phyloP scores from a whole-genome alignment of 2,113 vertebrate species.

The Erpornis zantholeuca region DNA sequence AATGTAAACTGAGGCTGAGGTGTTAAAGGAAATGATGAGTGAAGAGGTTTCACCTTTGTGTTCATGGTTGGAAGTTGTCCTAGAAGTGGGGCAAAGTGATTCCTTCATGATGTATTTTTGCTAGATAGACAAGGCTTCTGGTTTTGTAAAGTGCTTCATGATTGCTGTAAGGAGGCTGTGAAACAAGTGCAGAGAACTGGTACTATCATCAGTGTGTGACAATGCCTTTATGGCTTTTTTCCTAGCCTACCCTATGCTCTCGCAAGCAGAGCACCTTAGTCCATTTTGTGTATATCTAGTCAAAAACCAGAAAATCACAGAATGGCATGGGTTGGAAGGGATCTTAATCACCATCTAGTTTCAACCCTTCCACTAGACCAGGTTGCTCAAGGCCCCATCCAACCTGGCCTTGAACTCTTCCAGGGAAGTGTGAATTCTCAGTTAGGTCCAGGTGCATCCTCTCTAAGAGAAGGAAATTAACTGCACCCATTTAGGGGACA shows the following conservation, averaged over 20 bases:
- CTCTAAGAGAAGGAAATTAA: background rate
- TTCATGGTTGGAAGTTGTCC: background rate
- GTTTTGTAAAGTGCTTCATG: background rate
- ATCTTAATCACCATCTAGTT: background rate
- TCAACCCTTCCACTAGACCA: background rate
- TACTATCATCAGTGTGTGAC: background rate
- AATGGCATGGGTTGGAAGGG: background rate
- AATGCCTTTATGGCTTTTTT: background rate
- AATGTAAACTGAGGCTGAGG: background rate
- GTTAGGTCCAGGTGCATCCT: background rate
- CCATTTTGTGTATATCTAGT: background rate
- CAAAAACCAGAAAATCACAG: background rate
- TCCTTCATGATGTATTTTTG: background rate
- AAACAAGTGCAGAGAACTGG: background rate
- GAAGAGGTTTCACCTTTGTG: background rate
- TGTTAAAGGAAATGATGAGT: background rate
- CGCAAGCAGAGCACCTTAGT: background rate
- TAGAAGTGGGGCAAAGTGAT: background rate
- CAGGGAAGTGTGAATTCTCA: background rate
- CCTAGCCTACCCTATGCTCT: background rate
- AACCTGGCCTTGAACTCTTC: background rate
- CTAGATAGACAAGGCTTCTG: background rate
- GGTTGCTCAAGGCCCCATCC: background rate
- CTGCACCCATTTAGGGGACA: background rate
- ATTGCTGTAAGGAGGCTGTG: background rate